Percentiles rank a stretch among this genome's conserved stretches.
Evolutionary conservation across 1,140 invertebrate genomes (phyloP).

Genomic region (Drosophila murphyi): DNA sequence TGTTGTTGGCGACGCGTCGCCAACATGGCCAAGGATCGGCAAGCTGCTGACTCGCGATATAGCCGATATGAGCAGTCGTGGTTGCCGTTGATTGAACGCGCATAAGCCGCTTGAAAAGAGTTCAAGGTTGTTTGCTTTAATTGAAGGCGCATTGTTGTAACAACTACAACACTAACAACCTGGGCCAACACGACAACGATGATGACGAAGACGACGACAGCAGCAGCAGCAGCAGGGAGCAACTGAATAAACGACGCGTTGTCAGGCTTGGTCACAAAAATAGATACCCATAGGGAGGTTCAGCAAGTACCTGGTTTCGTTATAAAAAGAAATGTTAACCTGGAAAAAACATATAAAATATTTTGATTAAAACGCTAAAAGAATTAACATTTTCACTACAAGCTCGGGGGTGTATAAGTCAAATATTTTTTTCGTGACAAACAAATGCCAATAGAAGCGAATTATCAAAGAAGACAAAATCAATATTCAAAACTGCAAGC

Average conservation of each 20-base stretch:
- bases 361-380: neutral
- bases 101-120: conserved; percentile 70
- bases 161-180: conserved; percentile 38
- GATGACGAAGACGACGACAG: conserved; percentile 18
- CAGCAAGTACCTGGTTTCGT: conserved; percentile 26
- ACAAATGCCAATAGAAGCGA: too few relatives aligned
- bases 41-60: conserved; percentile 46
- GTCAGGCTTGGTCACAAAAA: conserved; percentile 77
- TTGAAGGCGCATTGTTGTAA: conserved; percentile 80
- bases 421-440: too few relatives aligned
- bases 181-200: conserved; percentile 28
- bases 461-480: neutral
- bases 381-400: neutral
- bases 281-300: conserved; percentile 58
- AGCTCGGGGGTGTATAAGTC: too few relatives aligned
- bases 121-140: conserved; percentile 77
- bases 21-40: conserved; percentile 52
- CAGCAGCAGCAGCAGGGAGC: conserved; percentile 56
- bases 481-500: neutral
- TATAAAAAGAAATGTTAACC: conserved; percentile 1
- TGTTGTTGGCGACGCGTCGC: conserved; percentile 38
- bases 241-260: conserved; percentile 58
- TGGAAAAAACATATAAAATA: neutral
- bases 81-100: conserved; percentile 72
- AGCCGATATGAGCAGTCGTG: conserved; percentile 51